Base-by-base conservation (phyloP, 2,113 vertebrate genomes). In the Pterocles orientalis region DNA sequence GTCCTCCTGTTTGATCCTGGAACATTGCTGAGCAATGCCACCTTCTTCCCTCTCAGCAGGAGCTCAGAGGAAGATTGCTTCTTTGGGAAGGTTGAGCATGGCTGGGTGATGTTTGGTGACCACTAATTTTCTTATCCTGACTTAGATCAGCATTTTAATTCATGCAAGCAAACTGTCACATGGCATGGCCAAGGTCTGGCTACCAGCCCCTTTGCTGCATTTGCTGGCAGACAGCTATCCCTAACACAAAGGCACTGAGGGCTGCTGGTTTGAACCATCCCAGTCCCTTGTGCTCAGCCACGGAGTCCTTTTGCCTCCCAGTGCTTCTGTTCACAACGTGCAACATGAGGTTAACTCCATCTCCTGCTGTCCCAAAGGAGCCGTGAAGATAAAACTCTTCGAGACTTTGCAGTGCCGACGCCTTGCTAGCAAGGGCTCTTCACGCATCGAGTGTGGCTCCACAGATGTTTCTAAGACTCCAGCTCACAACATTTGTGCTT, bases 401-500 rank as follows among this genome's bases (percentile, higher is more conserved):
- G 18, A 69, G 45, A n/a, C 4, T 23, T 18, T 15, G 50, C 31
- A 25, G 20, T 23, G 43, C 18, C 0, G 1, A 5, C 33, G 20
- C 25, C 34, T 39, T 14, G 18, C 29, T 81, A 58, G 64, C 12
- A 73, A 36, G 5, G 26, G 12, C 13, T 77, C 41, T 50, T 80
- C 53, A 61, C 3, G 7, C 80, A 36, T 14, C 2, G 0, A 61
- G 31, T 11, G 0, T 24, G 11, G 34, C 25, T 82, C 25, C 78
- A 50, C 18, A 54, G 29, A 26, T 2, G 18, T 81, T 57, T 20
- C 58, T 19, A 39, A n/a, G 29, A 6, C 39, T 34, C 43, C 53
- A 72, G 25, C 39, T 88, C 75, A 14, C 39, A 8, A 18, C 1
- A 1, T 5, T 57, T 4, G 0, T 4, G 9, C 34, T 82, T 23